Evolutionary conservation across 2,113 vertebrate genomes (phyloP), one percentile per base, ranked within the genome.

Genomic region (Emydura subglobosa): DNA sequence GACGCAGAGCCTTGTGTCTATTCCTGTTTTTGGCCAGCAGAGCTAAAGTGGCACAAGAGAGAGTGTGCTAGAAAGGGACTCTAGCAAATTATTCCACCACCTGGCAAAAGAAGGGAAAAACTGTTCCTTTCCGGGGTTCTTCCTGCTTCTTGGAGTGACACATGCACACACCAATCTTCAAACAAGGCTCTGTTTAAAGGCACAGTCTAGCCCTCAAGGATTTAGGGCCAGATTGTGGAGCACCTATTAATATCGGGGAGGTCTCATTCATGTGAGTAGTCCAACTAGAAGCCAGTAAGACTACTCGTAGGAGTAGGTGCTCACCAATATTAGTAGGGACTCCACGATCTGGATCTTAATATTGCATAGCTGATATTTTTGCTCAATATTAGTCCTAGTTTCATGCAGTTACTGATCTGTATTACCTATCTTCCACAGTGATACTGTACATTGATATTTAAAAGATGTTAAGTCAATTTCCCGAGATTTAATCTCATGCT

Each of bases 401-500:
- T 79, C 80, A 88, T 90, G 91, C 9, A 85, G 82, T 88, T 97
- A 83, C 84, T 96, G 57, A 87, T 92, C 82, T 53, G 29, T 94
- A 13, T 90, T 86, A 5, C 91, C 93, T 96, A 92, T 93, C 95
- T 96, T 96, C 87, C 94, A 95, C 89, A 85, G 10, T 53, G 91
- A 51, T 85, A 25, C 85, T 95, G 72, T 0, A 2, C 49, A 34
- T 88, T 86, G 74, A 83, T 88, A 79, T 54, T 87, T 91, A 92
- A 31, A 59, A 65, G 93, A 87, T 88, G 87, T 65, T 93, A 85
- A 94, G 82, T 68, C 76, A n/a, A 6, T 90, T 97, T 82, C 86
- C 22, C 44, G 68, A 72, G 93, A 97, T 90, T 92, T 96, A 95
- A 97, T 97, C 92, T 94, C 72, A 22, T 94, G 65, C 91, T 85